Evolutionary conservation across 2,888 invertebrate species (phyloP).

Genomic region (Rhingia rostrata): DNA sequence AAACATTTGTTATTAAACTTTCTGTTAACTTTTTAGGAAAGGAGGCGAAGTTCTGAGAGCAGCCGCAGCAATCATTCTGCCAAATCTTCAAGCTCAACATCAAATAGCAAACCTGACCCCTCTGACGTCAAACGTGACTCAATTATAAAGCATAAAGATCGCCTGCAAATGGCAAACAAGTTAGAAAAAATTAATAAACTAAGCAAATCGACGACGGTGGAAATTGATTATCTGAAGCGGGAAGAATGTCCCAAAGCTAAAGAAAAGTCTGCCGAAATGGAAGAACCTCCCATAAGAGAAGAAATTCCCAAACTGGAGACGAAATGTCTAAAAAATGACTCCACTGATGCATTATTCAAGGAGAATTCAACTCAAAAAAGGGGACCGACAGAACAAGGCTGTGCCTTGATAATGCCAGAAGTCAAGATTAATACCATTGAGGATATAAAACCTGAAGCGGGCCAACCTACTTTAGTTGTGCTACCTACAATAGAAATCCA

Average conservation of each 20-base stretch:
- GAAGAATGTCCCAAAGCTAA: slow-evolving; percentile 12
- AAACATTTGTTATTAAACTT: not conserved
- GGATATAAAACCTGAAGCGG: slow-evolving; percentile 12
- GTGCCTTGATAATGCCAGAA: slow-evolving; percentile 30
- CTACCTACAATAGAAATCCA: not conserved
- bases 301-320: not conserved
- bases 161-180: slow-evolving; percentile 1
- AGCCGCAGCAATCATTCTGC: slow-evolving; percentile 79
- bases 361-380: not conserved
- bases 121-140: slow-evolving; percentile 36
- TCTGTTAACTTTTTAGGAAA: slow-evolving; percentile 75
- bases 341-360: not conserved
- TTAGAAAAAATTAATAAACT: slow-evolving; percentile 30
- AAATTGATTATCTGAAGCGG: slow-evolving; percentile 25
- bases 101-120: slow-evolving; percentile 50
- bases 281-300: not conserved
- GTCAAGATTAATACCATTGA: not conserved
- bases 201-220: slow-evolving; percentile 4
- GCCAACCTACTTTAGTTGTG: not conserved
- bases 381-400: slow-evolving; percentile 1
- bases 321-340: not conserved
- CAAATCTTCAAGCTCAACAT: slow-evolving; percentile 67
- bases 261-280: slow-evolving; percentile 10
- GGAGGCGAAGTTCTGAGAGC: slow-evolving; percentile 80
- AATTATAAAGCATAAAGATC: slow-evolving; percentile 37